Conservation (phyloP, 2,888 invertebrate species). For the Hydropsyche betteni region DNA sequence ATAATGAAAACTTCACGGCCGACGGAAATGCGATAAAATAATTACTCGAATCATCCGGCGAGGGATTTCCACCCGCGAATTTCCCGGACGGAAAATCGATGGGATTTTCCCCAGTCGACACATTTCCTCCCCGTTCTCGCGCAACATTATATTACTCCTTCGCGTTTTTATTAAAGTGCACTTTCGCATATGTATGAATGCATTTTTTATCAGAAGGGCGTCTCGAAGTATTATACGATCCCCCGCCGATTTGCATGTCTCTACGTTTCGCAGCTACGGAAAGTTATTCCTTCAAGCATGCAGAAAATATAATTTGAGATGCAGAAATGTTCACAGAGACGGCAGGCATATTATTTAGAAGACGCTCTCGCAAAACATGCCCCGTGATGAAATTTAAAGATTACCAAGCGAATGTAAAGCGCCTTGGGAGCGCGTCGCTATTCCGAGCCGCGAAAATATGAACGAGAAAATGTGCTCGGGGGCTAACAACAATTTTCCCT, state of each 20-base stretch:
- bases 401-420: conserved; percentile 41
- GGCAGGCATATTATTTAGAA: conserved; percentile 26
- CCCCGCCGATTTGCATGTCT: conserved; percentile 32
- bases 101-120: not conserved
- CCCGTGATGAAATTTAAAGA: conserved; percentile 46
- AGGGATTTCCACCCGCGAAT: not conserved
- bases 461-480: not conserved
- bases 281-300: conserved; percentile 32
- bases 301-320: conserved; percentile 43
- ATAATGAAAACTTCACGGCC: not conserved
- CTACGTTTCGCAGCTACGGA: not conserved
- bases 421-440: conserved; percentile 26
- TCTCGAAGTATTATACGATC: conserved; percentile 15
- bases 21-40: conserved; percentile 11
- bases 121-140: not conserved
- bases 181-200: conserved; percentile 26
- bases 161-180: conserved; percentile 31
- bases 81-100: conserved; percentile 23
- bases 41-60: conserved; percentile 1
- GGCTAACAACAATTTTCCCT: conserved; percentile 11
- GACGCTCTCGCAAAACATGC: conserved; percentile 36
- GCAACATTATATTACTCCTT: not conserved
- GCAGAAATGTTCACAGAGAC: conserved; percentile 37
- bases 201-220: conserved; percentile 32
- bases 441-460: not conserved